phyloP scores from a whole-genome alignment of 2,888 invertebrate genomes.

The Lottia gigantea region DNA sequence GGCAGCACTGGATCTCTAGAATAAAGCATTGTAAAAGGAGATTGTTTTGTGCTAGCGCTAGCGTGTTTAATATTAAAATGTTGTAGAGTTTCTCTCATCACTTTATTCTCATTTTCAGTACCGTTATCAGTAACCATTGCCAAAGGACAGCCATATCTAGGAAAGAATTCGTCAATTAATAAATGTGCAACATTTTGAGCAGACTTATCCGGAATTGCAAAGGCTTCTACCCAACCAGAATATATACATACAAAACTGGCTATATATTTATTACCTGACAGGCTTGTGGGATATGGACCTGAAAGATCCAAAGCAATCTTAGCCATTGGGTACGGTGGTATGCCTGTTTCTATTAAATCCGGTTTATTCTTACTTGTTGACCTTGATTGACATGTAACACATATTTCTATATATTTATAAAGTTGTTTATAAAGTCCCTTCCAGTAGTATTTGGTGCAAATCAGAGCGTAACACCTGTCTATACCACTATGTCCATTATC shows the following conservation, averaged over 20 bases:
- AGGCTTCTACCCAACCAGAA: constrained; percentile 21
- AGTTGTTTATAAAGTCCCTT: constrained; percentile 12
- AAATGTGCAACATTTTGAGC: constrained; percentile 25
- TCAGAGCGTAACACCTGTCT: constrained; percentile 13
- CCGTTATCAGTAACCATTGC: constrained; percentile 16
- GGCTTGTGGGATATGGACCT: constrained; percentile 13
- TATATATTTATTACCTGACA: constrained; percentile 19
- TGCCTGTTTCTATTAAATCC: constrained; percentile 13
- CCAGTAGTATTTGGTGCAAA: constrained; percentile 21
- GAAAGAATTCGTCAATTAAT: constrained; percentile 27
- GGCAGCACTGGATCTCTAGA: constrained; percentile 30
- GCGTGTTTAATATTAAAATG: background rate
- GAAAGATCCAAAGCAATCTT: constrained; percentile 19
- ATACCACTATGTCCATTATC: constrained; percentile 13
- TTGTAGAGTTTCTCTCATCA: constrained; percentile 10
- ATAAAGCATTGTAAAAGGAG: constrained; percentile 29
- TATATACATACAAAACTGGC: background rate
- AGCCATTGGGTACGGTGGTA: constrained; percentile 17
- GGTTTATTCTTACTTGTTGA: constrained; percentile 10
- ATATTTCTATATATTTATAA: constrained; percentile 12
- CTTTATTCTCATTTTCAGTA: constrained; percentile 11
- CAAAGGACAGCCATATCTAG: constrained; percentile 24
- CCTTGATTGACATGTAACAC: constrained; percentile 16
- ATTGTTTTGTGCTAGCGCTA: background rate
- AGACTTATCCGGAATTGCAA: constrained; percentile 23